Evolutionary conservation across 2,797 vertebrate genomes (phyloP).

Genomic region (Cynopterus sphinx): DNA sequence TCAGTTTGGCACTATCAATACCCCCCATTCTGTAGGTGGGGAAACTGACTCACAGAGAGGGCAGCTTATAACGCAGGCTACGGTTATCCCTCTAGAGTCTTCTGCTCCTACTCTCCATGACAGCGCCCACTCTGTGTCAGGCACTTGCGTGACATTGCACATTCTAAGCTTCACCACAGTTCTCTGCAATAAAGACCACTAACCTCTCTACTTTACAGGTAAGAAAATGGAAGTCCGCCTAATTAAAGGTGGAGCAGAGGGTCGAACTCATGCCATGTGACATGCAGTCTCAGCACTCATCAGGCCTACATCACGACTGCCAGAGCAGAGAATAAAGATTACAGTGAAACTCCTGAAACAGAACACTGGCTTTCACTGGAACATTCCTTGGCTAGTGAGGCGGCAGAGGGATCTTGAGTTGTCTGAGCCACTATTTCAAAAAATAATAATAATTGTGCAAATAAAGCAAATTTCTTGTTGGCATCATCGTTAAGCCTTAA

Average conservation of each 20-base stretch:
- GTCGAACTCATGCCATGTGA: not conserved
- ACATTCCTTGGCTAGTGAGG: not conserved
- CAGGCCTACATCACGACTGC: not conserved
- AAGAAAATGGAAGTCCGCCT: not conserved
- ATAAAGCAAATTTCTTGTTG: conserved; percentile 9
- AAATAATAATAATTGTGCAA: not conserved
- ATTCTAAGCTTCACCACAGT: not conserved
- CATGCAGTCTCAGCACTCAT: not conserved
- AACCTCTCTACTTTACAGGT: not conserved
- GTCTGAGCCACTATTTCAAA: not conserved
- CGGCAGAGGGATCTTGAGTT: not conserved
- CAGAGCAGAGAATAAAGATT: not conserved
- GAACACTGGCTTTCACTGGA: not conserved
- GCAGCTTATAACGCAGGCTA: not conserved
- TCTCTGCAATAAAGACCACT: not conserved
- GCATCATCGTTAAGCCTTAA: conserved; percentile 15
- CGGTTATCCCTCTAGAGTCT: not conserved
- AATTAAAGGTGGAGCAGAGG: not conserved
- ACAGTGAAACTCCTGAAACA: not conserved
- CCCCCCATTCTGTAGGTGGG: not conserved
- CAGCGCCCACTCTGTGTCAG: not conserved
- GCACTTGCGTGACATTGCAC: not conserved
- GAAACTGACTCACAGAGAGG: not conserved
- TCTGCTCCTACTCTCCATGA: not conserved
- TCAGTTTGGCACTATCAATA: not conserved